Base-by-base conservation (phyloP, 1,140 invertebrate genomes). In the Drosophila sproati region DNA sequence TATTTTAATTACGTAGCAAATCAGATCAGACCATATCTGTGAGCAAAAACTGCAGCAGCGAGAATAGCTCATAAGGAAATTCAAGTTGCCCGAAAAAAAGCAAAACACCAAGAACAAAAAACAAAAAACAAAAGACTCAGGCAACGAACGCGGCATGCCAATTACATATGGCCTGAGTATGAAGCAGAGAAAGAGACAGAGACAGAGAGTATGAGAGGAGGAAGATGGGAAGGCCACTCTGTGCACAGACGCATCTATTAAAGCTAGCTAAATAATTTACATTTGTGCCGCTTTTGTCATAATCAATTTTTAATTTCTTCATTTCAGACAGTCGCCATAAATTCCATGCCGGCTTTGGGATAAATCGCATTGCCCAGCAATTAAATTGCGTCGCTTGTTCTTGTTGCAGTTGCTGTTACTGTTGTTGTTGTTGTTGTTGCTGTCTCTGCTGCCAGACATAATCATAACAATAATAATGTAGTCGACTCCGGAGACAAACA, bases 261-360 rank as follows among this genome's bases (percentile, higher is more conserved):
- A 47, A 78, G 73, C 60, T 73, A 57, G 71, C 64, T 81, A 88
- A 88, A 78, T 82, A 88, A 88, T 89, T 85, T 78, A 68, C 86
- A 80, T 89, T 68, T 88, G 78, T 77, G 68, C 68, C 70, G 85
- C 61, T 81, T 88, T 85, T 81, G 85, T 89, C 85, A 88, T 83
- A 88, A 88, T 88, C 85, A 88, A 88, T 88, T 88, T 88, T 88
- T 89, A 88, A 88, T 88, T 89, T 88, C 85, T 88, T 89, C 85
- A 90, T 90, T 91, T 77, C 77, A 75, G 85, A 85, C 86, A 87
- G 74, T 60, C 55, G 74, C 82, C 80, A 91, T 91, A 91, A 91
- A 91, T 91, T 87, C 69, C 79, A 81, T 71, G 50, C 72, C 75
- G 76, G 73, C 87, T 81, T 87, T 91, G 82, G 82, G 75, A 91